A percentile compares a stretch with the other conserved stretches of the same genome.
phyloP scores from a whole-genome alignment of 1,140 invertebrate species.

The Pseudoatta argentina region DNA sequence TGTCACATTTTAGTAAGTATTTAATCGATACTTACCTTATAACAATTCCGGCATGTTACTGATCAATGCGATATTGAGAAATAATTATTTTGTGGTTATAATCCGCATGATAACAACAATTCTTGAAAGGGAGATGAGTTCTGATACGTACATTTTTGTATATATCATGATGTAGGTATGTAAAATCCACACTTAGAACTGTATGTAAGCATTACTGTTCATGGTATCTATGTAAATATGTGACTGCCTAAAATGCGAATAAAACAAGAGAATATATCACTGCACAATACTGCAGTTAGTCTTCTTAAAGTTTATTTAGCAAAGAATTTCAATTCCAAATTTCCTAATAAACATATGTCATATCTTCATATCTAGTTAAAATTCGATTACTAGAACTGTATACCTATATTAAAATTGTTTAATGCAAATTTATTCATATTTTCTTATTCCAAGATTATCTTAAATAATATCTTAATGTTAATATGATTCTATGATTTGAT shows the following conservation, averaged over 20 bases:
- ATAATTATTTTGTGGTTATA: slow-evolving; percentile 58
- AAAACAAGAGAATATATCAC: slow-evolving; percentile 76
- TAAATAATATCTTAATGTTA: too few species aligned
- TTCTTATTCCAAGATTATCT: too few species aligned
- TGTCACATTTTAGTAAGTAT: slow-evolving; percentile 58
- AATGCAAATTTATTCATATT: too few species aligned
- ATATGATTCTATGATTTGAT: too few species aligned
- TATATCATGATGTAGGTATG: slow-evolving; percentile 80
- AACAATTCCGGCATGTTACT: slow-evolving; percentile 8
- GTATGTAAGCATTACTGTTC: slow-evolving; percentile 81
- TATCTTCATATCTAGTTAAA: neutral
- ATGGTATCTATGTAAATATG: slow-evolving; percentile 85
- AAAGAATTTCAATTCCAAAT: neutral
- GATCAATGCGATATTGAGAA: slow-evolving; percentile 42
- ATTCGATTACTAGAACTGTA: neutral
- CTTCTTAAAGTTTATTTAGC: slow-evolving; percentile 3
- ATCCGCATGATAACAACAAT: slow-evolving; percentile 34
- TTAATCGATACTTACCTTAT: slow-evolving; percentile 49
- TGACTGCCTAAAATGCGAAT: slow-evolving; percentile 83
- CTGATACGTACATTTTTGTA: slow-evolving; percentile 79
- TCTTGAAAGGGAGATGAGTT: slow-evolving; percentile 45
- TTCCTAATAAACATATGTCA: neutral
- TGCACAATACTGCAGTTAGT: slow-evolving; percentile 64
- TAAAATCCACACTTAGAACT: slow-evolving; percentile 76
- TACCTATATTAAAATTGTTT: neutral